These are phyloP conservation scores for Scomberomorus guttatus DNA, from an alignment of 2,797 vertebrate species.

Conservation along the genomic window DNA sequence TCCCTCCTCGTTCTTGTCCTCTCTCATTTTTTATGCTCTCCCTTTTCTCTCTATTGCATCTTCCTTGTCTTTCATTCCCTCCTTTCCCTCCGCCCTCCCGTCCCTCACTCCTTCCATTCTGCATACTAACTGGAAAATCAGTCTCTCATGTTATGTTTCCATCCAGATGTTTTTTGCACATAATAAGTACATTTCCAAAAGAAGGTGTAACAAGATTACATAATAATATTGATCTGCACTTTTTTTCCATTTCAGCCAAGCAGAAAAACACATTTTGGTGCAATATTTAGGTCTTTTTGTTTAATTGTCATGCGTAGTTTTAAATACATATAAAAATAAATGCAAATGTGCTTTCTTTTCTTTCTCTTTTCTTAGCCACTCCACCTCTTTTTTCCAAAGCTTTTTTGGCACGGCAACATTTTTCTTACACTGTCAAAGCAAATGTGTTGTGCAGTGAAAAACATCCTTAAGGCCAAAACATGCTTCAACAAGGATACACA, in stretches of 20 bases:
- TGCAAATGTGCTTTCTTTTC: neutral
- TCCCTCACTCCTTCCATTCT: slow-evolving; percentile 37
- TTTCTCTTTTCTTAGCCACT: neutral
- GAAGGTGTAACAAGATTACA: slow-evolving; percentile 7
- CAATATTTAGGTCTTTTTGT: neutral
- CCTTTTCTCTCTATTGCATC: neutral
- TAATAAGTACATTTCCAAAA: neutral
- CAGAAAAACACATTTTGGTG: neutral
- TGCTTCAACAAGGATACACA: neutral
- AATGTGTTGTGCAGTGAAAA: slow-evolving; percentile 37
- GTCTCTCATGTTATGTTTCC: slow-evolving; percentile 20
- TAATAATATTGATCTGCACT: slow-evolving; percentile 1
- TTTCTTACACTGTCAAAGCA: slow-evolving; percentile 15
- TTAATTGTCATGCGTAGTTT: neutral
- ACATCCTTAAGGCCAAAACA: slow-evolving; percentile 39
- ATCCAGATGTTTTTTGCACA: slow-evolving; percentile 33
- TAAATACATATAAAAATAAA: neutral
- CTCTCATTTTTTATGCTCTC: slow-evolving; percentile 2
- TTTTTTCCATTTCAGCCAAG: slow-evolving; percentile 6
- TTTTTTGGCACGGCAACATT: neutral
- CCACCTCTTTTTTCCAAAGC: neutral
- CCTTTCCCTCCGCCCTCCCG: neutral
- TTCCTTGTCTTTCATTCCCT: neutral
- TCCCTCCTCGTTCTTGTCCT: slow-evolving; percentile 12
- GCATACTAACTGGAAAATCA: slow-evolving; percentile 9